Evolutionary conservation across 1,140 invertebrate genomes (phyloP), one percentile per base, ranked within the genome.

Genomic region (Bombyx mandarina): DNA sequence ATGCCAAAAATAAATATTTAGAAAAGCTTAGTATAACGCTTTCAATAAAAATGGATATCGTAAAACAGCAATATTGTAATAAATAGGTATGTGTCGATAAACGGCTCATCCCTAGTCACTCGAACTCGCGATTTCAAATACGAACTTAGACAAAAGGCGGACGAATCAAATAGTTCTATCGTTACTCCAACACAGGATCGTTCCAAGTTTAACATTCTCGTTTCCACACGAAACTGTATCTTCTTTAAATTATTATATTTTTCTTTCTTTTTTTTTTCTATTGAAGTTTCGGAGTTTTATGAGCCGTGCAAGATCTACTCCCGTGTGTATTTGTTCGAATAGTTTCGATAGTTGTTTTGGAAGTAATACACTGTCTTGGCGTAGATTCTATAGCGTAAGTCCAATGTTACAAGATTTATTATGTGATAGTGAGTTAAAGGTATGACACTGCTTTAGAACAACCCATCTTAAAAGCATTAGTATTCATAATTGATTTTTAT

Each of bases 81-180:
- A 18, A 18, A 18, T 18, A 1, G 6, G 22, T 49, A 50, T 42
- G 2, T 50, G 49, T 56, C 55, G 55, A 50, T 12, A 12, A 10
- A 50, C 49, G 7, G 10, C 43, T n/a, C 46, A 50, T 18, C 63
- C 57, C 58, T 62, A 63, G 54, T 79, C 80, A 82, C 82, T 79
- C 68, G 70, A 80, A 78, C 71, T 75, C 58, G 63, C 66, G 66
- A 76, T 73, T 69, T 79, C 79, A 79, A 81, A 82, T 75, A 79
- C 75, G 69, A 82, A 84, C 62, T 86, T 86, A 83, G 81, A 86
- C 82, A 86, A 86, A 82, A 79, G 76, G 72, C 69, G 69, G 68
- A 62, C 67, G 77, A 80, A 81, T 85, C 77, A 80, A 80, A 78
- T 81, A 85, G 79, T 82, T 82, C 68, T 63, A 59, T 67, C 73